These are phyloP conservation scores for Amphiprion clarkii DNA, from an alignment of 2,797 vertebrate genomes.

Conservation along the genomic window DNA sequence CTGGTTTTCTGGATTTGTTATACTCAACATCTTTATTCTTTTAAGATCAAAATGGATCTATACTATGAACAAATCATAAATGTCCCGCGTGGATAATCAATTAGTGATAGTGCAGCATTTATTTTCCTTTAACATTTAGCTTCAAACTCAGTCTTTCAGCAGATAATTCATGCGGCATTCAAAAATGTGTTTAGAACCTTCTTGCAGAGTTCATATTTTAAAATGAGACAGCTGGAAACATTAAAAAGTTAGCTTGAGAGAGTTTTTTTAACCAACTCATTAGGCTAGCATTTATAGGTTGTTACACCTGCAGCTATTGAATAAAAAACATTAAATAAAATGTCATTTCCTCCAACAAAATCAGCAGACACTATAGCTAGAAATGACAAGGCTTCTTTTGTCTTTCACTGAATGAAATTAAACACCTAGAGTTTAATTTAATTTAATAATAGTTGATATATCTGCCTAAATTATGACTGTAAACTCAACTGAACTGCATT, in stretches of 20 bases:
- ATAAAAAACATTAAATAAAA: no score
- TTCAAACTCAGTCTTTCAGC: not conserved
- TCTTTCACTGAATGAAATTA: not conserved
- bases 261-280: not conserved
- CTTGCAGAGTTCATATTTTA: not conserved
- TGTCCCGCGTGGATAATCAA: not conserved
- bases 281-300: not conserved
- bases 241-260: not conserved
- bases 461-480: no score
- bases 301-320: no score
- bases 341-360: no score
- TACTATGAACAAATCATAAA: not conserved
- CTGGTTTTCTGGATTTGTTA: no score
- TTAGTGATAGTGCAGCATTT: not conserved
- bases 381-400: not conserved
- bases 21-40: no score
- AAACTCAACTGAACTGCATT: no score
- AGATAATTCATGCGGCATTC: not conserved
- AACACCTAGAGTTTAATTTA: not conserved
- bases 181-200: not conserved
- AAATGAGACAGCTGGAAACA: not conserved
- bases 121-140: not conserved
- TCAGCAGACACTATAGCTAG: not conserved
- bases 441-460: no score
- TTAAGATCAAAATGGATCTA: no score